Evolutionary conservation across 2,113 vertebrate genomes (phyloP).

Genomic region (Hucho hucho): DNA sequence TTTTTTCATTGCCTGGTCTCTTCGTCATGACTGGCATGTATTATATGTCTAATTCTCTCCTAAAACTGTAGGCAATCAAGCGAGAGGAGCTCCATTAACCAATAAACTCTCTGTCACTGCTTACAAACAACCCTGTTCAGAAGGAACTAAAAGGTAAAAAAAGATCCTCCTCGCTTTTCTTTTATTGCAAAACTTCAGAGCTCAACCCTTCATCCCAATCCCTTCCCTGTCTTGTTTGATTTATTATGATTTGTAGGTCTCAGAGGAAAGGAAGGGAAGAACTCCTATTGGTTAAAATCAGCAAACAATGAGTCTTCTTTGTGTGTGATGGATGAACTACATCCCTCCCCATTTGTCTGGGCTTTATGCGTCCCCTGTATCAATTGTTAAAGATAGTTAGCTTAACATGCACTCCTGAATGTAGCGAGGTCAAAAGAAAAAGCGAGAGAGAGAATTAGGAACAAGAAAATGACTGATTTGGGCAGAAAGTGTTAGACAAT

Average conservation of each 20-base stretch:
- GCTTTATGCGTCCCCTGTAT: slow-evolving; percentile 28
- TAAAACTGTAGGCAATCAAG: background rate
- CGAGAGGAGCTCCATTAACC: background rate
- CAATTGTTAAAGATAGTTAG: slow-evolving; percentile 25
- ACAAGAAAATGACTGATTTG: slow-evolving; percentile 2
- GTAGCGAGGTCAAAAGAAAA: background rate
- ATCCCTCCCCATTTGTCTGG: slow-evolving; percentile 39
- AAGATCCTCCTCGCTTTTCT: background rate
- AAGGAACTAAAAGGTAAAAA: background rate
- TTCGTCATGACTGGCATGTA: too few relatives aligned
- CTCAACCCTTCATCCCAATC: slow-evolving; percentile 11
- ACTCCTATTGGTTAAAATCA: slow-evolving; percentile 29
- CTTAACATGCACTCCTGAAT: background rate
- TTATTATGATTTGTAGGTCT: slow-evolving; percentile 26
- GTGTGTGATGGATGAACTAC: slow-evolving; percentile 35
- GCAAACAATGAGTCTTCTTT: slow-evolving; percentile 26
- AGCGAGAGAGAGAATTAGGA: background rate
- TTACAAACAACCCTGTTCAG: background rate
- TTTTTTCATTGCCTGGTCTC: too few relatives aligned
- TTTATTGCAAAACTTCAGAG: slow-evolving; percentile 12
- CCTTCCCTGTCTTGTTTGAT: background rate
- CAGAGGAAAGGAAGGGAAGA: slow-evolving; percentile 11
- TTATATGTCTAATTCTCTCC: background rate
- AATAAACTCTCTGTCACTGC: background rate
- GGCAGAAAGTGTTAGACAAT: background rate